Evolutionary conservation across 2,797 vertebrate species (phyloP).

Genomic region (Mormyrus proboscirostris): DNA sequence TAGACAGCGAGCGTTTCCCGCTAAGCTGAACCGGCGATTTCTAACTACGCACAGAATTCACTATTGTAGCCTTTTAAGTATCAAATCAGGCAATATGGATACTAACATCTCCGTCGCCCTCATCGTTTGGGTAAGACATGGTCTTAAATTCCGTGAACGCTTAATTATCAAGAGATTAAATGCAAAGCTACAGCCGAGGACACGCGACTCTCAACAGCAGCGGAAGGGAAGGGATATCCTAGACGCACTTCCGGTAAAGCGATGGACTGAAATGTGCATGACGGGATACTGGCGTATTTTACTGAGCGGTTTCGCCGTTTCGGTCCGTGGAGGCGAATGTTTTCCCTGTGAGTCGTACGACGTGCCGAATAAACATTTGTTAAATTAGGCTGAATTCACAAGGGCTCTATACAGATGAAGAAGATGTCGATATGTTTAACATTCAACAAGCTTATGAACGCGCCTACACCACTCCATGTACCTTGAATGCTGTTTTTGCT

Average conservation of each 20-base stretch:
- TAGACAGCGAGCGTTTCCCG: neutral
- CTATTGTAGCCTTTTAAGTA: neutral
- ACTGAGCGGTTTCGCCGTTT: neutral
- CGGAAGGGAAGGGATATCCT: slow-evolving; percentile 27
- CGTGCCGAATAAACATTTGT: neutral
- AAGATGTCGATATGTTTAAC: neutral
- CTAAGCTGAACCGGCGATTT: neutral
- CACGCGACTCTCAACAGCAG: slow-evolving; percentile 48
- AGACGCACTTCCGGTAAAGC: neutral
- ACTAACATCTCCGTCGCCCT: slow-evolving; percentile 39
- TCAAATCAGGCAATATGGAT: fast-evolving
- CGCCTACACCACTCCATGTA: neutral
- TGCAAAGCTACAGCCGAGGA: slow-evolving; percentile 3
- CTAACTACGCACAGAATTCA: neutral
- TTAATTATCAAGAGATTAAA: neutral
- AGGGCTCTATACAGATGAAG: neutral
- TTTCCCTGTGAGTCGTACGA: neutral
- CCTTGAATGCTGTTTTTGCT: neutral
- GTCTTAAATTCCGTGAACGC: slow-evolving; percentile 19
- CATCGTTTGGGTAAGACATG: slow-evolving; percentile 58
- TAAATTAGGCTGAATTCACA: neutral
- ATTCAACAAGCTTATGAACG: neutral
- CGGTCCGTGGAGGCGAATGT: neutral
- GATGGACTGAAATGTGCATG: slow-evolving; percentile 27
- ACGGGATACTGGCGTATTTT: slow-evolving; percentile 33